Evolutionary conservation across 2,888 invertebrate species (phyloP).

Genomic region (Drepanosiphum platanoidis): DNA sequence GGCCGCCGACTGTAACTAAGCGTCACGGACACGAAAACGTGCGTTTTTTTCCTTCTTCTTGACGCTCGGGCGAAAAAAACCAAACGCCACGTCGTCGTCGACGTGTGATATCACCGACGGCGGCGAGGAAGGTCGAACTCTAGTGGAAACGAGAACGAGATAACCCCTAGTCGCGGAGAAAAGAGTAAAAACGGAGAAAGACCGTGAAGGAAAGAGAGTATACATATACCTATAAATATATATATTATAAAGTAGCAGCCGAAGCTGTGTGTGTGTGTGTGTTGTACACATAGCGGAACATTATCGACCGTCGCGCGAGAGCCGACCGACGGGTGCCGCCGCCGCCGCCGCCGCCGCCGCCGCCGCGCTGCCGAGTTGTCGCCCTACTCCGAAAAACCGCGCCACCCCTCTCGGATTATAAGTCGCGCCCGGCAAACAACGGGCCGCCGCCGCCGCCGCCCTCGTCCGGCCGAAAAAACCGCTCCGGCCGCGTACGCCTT

Average conservation of each 20-base stretch:
- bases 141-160: conserved; percentile 32
- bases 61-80: background rate
- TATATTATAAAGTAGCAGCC: background rate
- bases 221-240: background rate
- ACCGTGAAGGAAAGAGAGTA: background rate
- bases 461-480: conserved; percentile 31
- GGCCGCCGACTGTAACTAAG: background rate
- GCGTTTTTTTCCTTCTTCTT: background rate
- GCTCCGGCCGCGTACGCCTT: background rate
- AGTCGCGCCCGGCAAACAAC: conserved; percentile 52
- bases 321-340: conserved; percentile 49
- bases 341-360: conserved; percentile 26
- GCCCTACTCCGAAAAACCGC: conserved; percentile 6
- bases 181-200: background rate
- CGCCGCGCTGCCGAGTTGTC: conserved; percentile 28
- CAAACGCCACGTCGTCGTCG: background rate
- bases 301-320: conserved; percentile 53
- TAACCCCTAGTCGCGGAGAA: conserved; percentile 13
- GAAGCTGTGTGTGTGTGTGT: conserved; percentile 4
- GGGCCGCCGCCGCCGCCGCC: conserved; percentile 18
- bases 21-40: conserved; percentile 2
- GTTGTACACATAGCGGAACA: conserved; percentile 41
- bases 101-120: background rate
- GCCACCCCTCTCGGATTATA: conserved; percentile 39
- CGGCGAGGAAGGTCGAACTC: background rate